These are phyloP conservation scores for Luperina nickerlii DNA, from an alignment of 2,888 invertebrate genomes.

Conservation along the genomic window DNA sequence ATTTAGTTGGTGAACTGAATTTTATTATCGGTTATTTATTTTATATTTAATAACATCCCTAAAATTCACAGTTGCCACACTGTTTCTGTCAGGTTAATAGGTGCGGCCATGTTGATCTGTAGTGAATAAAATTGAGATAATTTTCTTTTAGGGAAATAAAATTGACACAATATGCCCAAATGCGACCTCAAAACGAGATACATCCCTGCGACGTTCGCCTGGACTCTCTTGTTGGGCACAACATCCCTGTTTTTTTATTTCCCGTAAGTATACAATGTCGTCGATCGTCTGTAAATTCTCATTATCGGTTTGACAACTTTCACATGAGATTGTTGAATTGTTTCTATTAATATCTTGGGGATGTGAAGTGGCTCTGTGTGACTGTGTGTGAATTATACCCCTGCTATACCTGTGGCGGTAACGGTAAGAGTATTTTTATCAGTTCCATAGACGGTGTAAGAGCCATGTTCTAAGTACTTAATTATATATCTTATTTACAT, in stretches of 20 bases:
- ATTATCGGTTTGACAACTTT: constrained; percentile 89
- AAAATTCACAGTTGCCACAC: constrained; percentile 72
- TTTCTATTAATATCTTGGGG: constrained; percentile 85
- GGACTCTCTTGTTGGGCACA: constrained; percentile 98
- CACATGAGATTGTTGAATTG: constrained; percentile 84
- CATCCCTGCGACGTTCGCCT: constrained; percentile 99
- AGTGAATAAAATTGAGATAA: constrained; percentile 87
- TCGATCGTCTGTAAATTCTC: constrained; percentile 81
- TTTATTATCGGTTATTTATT: constrained; percentile 40
- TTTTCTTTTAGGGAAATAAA: constrained; percentile 87
- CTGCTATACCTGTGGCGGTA: constrained; percentile 53
- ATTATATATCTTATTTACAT: constrained; percentile 69
- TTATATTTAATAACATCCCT: constrained; percentile 34
- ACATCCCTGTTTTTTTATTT: constrained; percentile 99
- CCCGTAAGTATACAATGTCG: constrained; percentile 95
- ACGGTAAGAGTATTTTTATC: constrained; percentile 63
- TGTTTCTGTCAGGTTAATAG: constrained; percentile 87
- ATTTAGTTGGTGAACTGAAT: neutral
- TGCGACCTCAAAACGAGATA: constrained; percentile 99
- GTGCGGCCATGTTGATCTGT: constrained; percentile 92
- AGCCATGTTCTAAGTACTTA: constrained; percentile 62
- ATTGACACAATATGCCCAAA: constrained; percentile 95
- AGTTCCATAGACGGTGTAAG: constrained; percentile 50
- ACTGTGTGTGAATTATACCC: constrained; percentile 65
- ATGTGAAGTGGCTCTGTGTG: constrained; percentile 76